Conservation (phyloP, 1,140 invertebrate genomes). For the Pomacea maculata region DNA sequence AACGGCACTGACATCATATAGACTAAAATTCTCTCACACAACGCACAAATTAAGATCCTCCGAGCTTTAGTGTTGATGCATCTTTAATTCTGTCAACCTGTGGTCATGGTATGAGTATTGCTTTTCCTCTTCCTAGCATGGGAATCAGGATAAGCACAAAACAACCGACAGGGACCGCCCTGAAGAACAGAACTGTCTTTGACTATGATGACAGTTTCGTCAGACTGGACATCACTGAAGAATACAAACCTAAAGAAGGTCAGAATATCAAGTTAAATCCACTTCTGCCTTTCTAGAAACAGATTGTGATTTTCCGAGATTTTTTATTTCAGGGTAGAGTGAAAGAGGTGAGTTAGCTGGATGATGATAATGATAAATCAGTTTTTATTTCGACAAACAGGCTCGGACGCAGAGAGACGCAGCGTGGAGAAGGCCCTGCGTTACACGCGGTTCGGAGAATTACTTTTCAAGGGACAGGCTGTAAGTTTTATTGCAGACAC, state of each 20-base stretch:
- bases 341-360: too few relatives aligned
- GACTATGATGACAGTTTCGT: conserved; percentile 56
- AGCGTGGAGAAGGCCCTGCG: background rate
- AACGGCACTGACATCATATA: too few relatives aligned
- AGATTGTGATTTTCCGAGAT: background rate
- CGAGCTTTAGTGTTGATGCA: too few relatives aligned
- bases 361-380: too few relatives aligned
- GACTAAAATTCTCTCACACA: too few relatives aligned
- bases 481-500: background rate
- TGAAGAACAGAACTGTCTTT: too few relatives aligned
- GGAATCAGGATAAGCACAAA: conserved; percentile 89
- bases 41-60: too few relatives aligned
- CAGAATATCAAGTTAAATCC: background rate
- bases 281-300: background rate
- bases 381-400: conserved; percentile 43
- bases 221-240: conserved; percentile 81
- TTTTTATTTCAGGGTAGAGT: too few relatives aligned
- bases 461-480: background rate
- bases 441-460: conserved; percentile 2
- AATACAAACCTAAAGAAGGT: conserved; percentile 88
- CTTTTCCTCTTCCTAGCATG: conserved; percentile 70
- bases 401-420: conserved; percentile 58
- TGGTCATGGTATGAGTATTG: background rate
- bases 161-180: conserved; percentile 74
- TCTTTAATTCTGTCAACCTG: background rate